These are phyloP conservation scores for Phaonia tiefii DNA, from an alignment of 2,888 invertebrate genomes.

Conservation along the genomic window DNA sequence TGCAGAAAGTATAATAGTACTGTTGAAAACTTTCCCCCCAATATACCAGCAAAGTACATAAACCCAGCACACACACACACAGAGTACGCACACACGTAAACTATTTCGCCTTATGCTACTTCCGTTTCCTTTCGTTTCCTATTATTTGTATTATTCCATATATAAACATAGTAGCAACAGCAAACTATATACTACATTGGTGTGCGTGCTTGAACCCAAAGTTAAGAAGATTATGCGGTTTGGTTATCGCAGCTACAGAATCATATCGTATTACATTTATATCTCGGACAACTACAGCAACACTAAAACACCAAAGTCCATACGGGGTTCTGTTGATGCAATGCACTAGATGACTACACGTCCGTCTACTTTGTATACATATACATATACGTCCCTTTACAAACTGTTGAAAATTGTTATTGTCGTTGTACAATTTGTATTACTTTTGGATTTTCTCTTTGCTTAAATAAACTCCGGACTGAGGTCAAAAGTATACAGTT, in stretches of 20 bases:
- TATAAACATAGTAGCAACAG: neutral
- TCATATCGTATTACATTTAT: conserved; percentile 22
- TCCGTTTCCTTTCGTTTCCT: conserved; percentile 23
- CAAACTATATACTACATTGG: conserved; percentile 23
- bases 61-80: conserved; percentile 17
- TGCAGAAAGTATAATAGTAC: conserved; percentile 13
- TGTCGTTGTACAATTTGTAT: conserved; percentile 27
- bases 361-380: conserved; percentile 3
- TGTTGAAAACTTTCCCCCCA: neutral
- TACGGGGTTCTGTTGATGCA: conserved; percentile 31
- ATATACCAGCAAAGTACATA: neutral
- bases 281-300: neutral
- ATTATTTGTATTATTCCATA: neutral
- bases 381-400: neutral
- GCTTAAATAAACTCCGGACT: conserved; percentile 23
- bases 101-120: too few relatives aligned
- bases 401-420: neutral
- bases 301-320: conserved; percentile 21
- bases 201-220: conserved; percentile 64
- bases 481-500: conserved; percentile 42
- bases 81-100: neutral
- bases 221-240: conserved; percentile 67
- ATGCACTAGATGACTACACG: neutral
- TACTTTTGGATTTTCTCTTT: conserved; percentile 16
- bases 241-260: conserved; percentile 49